A percentile compares a stretch with the other conserved stretches of the same genome.
Evolutionary conservation across 2,888 invertebrate genomes (phyloP).

Genomic region (Rhagophthalmus giganteus): DNA sequence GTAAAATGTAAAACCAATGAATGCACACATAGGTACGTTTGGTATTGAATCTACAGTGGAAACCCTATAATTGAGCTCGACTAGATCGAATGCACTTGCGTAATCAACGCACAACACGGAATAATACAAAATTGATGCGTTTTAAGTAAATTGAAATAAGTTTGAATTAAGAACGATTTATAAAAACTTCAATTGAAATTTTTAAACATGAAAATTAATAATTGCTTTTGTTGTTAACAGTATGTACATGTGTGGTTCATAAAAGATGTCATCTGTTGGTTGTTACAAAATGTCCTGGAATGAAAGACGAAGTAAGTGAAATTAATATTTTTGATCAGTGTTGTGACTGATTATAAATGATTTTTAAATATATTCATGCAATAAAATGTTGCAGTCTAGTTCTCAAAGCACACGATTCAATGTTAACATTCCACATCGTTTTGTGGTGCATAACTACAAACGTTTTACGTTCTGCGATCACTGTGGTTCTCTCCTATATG

Average conservation of each 20-base stretch:
- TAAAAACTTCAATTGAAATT: not conserved
- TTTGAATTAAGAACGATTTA: not conserved
- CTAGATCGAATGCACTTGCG: no score
- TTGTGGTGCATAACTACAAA: constrained; percentile 94
- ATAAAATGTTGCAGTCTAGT: constrained; percentile 51
- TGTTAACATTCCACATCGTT: constrained; percentile 97
- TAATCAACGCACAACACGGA: no score
- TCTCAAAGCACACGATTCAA: constrained; percentile 80
- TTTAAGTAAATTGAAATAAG: no score
- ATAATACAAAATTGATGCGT: no score
- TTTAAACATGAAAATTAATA: not conserved
- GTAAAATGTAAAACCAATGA: no score
- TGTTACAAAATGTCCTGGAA: constrained; percentile 98
- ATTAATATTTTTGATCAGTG: not conserved
- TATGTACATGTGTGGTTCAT: constrained; percentile 99
- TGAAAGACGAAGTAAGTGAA: constrained; percentile 78
- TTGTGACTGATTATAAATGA: no score
- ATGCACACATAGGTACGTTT: no score
- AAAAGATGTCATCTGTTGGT: constrained; percentile 97
- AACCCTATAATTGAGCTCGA: no score
- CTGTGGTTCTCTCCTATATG: constrained; percentile 96
- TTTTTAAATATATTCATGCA: not conserved
- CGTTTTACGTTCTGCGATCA: constrained; percentile 99
- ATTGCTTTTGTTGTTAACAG: constrained; percentile 56
- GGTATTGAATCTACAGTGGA: no score